Percentiles rank a stretch among this genome's conserved stretches.
These are phyloP conservation scores for Oryzias celebensis DNA, from an alignment of 2,113 vertebrate species.

Conservation along the genomic window DNA sequence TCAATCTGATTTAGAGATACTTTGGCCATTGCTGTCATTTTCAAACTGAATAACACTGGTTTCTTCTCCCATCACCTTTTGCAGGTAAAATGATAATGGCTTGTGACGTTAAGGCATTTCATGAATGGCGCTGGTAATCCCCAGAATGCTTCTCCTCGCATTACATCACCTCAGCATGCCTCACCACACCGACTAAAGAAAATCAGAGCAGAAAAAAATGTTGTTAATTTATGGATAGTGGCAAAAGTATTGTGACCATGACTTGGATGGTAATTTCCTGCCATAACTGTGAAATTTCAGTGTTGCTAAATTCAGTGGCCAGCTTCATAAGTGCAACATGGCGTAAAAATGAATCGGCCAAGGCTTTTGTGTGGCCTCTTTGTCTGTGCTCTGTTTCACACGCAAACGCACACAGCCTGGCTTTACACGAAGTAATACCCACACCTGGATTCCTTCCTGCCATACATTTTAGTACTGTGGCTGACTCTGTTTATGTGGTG, in stretches of 20 bases:
- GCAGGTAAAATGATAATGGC: constrained; percentile 62
- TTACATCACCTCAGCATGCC: constrained; percentile 48
- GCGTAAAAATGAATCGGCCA: constrained; percentile 47
- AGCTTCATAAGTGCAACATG: constrained; percentile 42
- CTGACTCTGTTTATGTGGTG: constrained; percentile 53
- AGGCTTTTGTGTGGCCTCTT: constrained; percentile 33
- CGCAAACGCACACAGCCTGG: neutral
- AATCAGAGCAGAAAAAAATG: constrained; percentile 41
- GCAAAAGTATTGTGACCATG: constrained; percentile 28
- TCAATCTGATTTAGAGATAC: constrained; percentile 73
- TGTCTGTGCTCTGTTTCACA: constrained; percentile 12
- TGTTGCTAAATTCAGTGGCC: constrained; percentile 39
- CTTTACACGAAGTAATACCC: neutral
- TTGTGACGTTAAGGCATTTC: constrained; percentile 50
- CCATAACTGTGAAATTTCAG: constrained; percentile 34
- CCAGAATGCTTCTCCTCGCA: constrained; percentile 36
- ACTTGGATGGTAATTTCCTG: constrained; percentile 29
- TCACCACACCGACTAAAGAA: constrained; percentile 15
- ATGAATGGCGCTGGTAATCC: constrained; percentile 27
- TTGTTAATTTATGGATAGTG: constrained; percentile 26
- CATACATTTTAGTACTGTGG: constrained; percentile 34
- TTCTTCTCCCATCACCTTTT: constrained; percentile 53
- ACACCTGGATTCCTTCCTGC: constrained; percentile 14
- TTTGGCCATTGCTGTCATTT: constrained; percentile 63
- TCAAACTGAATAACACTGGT: constrained; percentile 57